These are phyloP conservation scores for Azemiops feae DNA, from an alignment of 2,113 vertebrate species.

Conservation along the genomic window DNA sequence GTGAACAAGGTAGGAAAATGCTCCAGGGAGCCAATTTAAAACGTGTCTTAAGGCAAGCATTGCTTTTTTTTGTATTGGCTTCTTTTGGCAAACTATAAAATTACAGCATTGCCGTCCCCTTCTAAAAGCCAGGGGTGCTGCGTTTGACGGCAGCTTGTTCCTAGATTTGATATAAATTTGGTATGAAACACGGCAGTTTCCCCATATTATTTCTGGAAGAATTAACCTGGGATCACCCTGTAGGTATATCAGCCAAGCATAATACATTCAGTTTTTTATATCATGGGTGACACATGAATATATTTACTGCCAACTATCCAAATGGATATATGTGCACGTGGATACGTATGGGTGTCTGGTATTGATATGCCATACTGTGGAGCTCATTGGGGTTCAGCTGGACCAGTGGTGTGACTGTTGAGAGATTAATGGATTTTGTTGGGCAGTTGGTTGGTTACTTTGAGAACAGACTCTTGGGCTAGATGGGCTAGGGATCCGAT, in stretches of 20 bases:
- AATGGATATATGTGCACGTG: neutral
- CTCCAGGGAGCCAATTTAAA: slow-evolving; percentile 94
- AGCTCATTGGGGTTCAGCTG: neutral
- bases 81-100: slow-evolving; percentile 75
- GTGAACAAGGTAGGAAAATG: slow-evolving; percentile 86
- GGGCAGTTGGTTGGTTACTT: neutral
- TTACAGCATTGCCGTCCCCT: slow-evolving; percentile 66
- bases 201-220: slow-evolving; percentile 41
- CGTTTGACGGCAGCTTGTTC: slow-evolving; percentile 35
- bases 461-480: neutral
- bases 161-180: slow-evolving; percentile 23
- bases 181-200: neutral
- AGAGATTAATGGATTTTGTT: neutral
- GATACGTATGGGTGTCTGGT: neutral
- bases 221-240: neutral
- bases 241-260: neutral
- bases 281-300: too few relatives aligned
- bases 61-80: slow-evolving; percentile 72
- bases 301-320: neutral
- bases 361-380: neutral
- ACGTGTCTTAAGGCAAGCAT: slow-evolving; percentile 86
- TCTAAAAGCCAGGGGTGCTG: slow-evolving; percentile 58
- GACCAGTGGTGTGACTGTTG: neutral
- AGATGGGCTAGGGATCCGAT: neutral
- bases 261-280: neutral